These are phyloP conservation scores for Clinocottus analis DNA, from an alignment of 2,113 vertebrate species.

Conservation along the genomic window DNA sequence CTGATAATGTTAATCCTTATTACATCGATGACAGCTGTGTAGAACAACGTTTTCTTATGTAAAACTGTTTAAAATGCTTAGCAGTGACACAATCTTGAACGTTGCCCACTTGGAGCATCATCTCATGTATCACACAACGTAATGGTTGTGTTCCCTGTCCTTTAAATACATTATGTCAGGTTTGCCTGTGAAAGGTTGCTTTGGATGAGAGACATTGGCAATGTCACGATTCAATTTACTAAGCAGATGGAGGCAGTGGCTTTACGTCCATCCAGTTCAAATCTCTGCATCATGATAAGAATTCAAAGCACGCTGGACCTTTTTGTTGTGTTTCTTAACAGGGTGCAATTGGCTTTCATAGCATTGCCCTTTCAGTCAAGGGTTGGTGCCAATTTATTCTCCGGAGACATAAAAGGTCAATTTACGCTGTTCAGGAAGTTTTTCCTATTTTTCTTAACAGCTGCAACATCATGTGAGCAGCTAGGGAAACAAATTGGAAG, in stretches of 20 bases:
- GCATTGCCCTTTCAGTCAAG: conserved; percentile 68
- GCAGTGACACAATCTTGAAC: conserved; percentile 3
- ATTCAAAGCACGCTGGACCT: conserved; percentile 66
- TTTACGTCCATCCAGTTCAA: conserved; percentile 12
- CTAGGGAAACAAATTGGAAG: conserved; percentile 26
- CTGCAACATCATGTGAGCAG: conserved; percentile 26
- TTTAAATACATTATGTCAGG: neutral
- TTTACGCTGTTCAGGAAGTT: conserved; percentile 51
- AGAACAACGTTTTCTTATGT: conserved; percentile 42
- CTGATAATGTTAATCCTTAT: conserved; percentile 55
- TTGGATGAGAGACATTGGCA: conserved; percentile 1
- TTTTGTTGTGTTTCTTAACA: conserved; percentile 55
- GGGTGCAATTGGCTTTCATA: conserved; percentile 64
- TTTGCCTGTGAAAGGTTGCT: conserved; percentile 1
- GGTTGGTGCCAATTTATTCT: conserved; percentile 66
- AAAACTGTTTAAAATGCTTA: conserved; percentile 41
- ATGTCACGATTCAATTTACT: neutral
- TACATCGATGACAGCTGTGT: conserved; percentile 51
- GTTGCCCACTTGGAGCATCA: neutral
- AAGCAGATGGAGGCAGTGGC: conserved; percentile 10
- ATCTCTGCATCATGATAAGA: conserved; percentile 32
- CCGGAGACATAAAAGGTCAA: conserved; percentile 68
- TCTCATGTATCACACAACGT: neutral
- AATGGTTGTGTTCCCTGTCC: neutral
- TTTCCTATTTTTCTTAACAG: conserved; percentile 47